Percentiles rank a stretch among this genome's conserved stretches.
phyloP scores from a whole-genome alignment of 1,140 invertebrate species.

The Drosophila paulistorum region DNA sequence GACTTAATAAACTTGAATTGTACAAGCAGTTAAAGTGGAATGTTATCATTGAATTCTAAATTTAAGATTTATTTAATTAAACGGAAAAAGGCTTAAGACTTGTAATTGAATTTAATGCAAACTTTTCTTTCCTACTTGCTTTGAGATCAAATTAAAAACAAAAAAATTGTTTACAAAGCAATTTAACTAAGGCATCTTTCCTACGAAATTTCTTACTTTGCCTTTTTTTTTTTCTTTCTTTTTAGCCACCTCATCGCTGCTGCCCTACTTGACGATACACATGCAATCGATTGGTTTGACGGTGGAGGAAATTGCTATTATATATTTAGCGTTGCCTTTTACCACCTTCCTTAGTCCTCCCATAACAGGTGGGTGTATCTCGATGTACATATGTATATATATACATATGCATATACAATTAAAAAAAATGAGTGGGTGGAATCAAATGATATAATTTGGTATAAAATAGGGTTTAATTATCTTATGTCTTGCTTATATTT shows the following conservation, averaged over 20 bases:
- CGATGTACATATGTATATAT: background rate
- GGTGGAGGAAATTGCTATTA: slow-evolving; percentile 92
- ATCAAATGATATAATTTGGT: background rate
- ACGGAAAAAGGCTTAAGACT: too few relatives aligned
- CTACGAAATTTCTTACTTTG: background rate
- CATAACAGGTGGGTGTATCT: slow-evolving; percentile 86
- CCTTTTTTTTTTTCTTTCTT: slow-evolving; percentile 32
- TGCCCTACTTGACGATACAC: slow-evolving; percentile 93
- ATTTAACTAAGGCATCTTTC: slow-evolving; percentile 19
- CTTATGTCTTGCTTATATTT: slow-evolving; percentile 28
- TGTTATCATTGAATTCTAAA: too few relatives aligned
- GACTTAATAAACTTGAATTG: too few relatives aligned
- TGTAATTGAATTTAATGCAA: too few relatives aligned
- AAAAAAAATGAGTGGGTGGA: background rate
- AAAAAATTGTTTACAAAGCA: background rate
- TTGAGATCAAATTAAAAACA: too few relatives aligned
- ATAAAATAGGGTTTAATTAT: slow-evolving; percentile 28
- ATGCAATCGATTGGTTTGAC: slow-evolving; percentile 94
- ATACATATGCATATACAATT: too few relatives aligned
- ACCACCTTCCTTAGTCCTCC: slow-evolving; percentile 91
- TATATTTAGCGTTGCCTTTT: slow-evolving; percentile 92
- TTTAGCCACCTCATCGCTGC: slow-evolving; percentile 90
- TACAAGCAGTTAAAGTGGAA: too few relatives aligned
- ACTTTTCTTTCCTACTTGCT: background rate
- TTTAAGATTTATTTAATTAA: too few relatives aligned